Percentiles rank a stretch among this genome's conserved stretches.
phyloP scores from a whole-genome alignment of 2,888 invertebrate genomes.

The Pandemis corylana region DNA sequence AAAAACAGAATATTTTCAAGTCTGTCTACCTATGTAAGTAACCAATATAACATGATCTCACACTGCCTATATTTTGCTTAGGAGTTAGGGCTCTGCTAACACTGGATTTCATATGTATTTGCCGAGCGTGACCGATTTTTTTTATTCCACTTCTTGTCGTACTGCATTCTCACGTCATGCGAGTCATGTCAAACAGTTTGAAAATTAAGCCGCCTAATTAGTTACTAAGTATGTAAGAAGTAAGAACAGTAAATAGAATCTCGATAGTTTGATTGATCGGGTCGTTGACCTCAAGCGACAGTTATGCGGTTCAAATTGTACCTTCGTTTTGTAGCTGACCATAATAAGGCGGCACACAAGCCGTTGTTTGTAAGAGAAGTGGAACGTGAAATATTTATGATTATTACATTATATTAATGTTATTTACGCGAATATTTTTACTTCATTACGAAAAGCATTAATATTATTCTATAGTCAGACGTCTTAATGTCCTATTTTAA shows the following conservation, averaged over 20 bases:
- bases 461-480: neutral
- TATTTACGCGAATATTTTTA: no score
- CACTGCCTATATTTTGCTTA: no score
- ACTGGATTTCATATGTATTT: no score
- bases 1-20: no score
- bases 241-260: conserved; percentile 7
- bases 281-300: conserved; percentile 32
- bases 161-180: conserved; percentile 20
- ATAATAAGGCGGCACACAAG: neutral
- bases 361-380: neutral
- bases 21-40: no score
- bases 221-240: conserved; percentile 28
- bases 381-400: neutral
- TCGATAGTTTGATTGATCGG: conserved; percentile 25
- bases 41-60: no score
- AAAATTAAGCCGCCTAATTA: conserved; percentile 29
- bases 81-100: no score
- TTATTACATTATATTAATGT: no score
- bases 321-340: conserved; percentile 6
- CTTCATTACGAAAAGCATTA: no score
- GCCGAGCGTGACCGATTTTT: no score
- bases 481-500: neutral
- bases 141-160: neutral
- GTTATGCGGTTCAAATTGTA: conserved; percentile 25
- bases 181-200: conserved; percentile 1